Evolutionary conservation across 2,888 invertebrate genomes (phyloP), one percentile per base, ranked within the genome.

Genomic region (Deilephila elpenor): DNA sequence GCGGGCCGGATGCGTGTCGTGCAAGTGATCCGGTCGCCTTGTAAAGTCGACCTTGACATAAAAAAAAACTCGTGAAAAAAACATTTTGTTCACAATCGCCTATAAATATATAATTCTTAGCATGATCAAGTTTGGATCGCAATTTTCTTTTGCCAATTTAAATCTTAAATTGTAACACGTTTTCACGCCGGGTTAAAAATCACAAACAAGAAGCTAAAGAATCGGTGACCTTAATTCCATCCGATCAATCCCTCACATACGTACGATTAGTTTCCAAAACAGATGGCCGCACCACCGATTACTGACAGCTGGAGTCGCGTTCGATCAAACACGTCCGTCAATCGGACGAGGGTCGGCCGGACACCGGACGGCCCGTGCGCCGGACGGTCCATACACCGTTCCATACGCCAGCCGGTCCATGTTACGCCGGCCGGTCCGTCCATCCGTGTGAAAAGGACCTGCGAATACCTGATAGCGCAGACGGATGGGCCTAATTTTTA

Each of bases 251-350:
- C 67, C 67, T 25, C 51, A 20, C 64, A 64, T 70, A 25, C 29
- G 60, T 73, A 53, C 70, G 78, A 82, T 83, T 80, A 79, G 77
- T 83, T 71, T 74, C 74, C 34, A 77, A 74, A 78, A 76, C 76
- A 75, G 72, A 74, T 75, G 73, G 51, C 70, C 78, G 74, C 75
- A 74, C 74, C 70, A 75, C 70, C 75, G 44, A 62, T 72, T 71
- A 73, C 77, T 78, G 79, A 78, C 82, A 80, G 78, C 75, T 77
- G 74, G 75, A 75, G 78, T 80, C 76, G 72, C 67, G 74, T 79
- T 67, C 79, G 74, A 78, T 78, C 76, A 51, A 60, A 73, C 61
- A 74, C 75, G 75, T 59, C 73, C 70, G 77, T 75, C 79, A 71
- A 20, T 59, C 73, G 71, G 79, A 82, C 78, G 70, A 79, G 82